Percentiles rank a stretch among this genome's conserved stretches.
Conservation (phyloP, 2,113 vertebrate species). For the Alexandromys fortis region DNA sequence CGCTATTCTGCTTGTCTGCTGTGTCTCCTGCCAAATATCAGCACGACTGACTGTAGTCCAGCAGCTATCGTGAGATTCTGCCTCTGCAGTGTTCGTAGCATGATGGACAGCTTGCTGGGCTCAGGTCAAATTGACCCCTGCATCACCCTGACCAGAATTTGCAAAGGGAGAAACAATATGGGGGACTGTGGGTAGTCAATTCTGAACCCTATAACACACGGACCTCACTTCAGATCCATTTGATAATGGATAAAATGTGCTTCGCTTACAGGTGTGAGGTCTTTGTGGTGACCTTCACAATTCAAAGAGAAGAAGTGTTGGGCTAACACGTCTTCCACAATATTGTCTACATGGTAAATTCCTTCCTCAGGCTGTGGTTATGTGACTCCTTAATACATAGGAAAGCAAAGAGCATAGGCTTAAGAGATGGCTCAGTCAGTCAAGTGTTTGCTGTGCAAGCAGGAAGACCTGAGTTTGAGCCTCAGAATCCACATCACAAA, state of each 20-base stretch:
- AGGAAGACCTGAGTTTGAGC: not conserved
- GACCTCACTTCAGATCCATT: not conserved
- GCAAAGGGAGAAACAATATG: not conserved
- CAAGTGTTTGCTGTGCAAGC: not conserved
- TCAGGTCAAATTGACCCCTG: constrained; percentile 8
- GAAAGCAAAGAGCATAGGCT: not conserved
- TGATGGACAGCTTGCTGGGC: constrained; percentile 12
- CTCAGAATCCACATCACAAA: not conserved
- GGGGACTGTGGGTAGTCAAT: not conserved
- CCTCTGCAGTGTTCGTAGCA: not conserved
- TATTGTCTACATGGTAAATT: not conserved
- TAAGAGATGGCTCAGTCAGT: not conserved
- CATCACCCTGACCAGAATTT: not conserved
- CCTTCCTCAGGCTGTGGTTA: not conserved
- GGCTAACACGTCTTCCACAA: no score
- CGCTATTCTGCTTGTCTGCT: not conserved
- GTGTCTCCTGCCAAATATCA: not conserved
- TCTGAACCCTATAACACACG: not conserved
- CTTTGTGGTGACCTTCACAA: not conserved
- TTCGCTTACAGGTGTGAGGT: not conserved
- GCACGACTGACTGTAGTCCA: not conserved
- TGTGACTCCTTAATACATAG: not conserved
- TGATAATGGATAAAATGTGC: not conserved
- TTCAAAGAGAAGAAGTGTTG: not conserved
- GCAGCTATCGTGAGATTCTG: constrained; percentile 4